Conservation (phyloP, 2,888 invertebrate genomes). For the Dromius quadrimaculatus region DNA sequence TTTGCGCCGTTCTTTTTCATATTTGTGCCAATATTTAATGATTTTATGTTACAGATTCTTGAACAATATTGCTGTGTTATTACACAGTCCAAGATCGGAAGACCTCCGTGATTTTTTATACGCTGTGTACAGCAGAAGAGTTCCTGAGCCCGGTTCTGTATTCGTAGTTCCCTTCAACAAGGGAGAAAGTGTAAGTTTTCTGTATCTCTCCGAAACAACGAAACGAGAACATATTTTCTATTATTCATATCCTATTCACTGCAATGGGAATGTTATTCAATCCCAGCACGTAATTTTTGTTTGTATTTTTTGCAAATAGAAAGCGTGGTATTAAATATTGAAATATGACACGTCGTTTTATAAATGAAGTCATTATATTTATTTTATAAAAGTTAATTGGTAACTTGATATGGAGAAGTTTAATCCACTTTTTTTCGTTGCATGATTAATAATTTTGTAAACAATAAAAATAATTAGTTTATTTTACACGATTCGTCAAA, state of each 20-base stretch:
- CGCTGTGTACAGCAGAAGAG: conserved; percentile 75
- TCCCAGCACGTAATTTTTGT: not conserved
- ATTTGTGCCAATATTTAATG: too few species aligned
- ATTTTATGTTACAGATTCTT: conserved; percentile 78
- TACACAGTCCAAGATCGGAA: conserved; percentile 71
- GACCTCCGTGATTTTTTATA: conserved; percentile 75
- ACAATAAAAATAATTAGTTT: too few species aligned
- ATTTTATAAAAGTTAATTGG: too few species aligned
- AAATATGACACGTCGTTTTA: not conserved
- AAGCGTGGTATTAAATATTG: not conserved
- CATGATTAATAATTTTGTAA: too few species aligned
- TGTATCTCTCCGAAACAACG: too few species aligned
- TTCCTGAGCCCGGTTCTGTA: conserved; percentile 78
- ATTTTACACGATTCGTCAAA: too few species aligned
- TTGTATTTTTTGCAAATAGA: not conserved
- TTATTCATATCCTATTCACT: not conserved
- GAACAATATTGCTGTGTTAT: conserved; percentile 84
- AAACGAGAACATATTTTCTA: not conserved
- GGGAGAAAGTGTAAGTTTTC: conserved; percentile 70
- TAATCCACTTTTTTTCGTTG: too few species aligned
- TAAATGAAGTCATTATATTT: too few species aligned
- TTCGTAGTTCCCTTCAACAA: conserved; percentile 73
- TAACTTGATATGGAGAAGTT: too few species aligned
- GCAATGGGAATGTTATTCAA: not conserved
- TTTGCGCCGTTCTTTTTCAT: too few species aligned